phyloP scores from a whole-genome alignment of 2,113 vertebrate genomes.

The Labeo rohita region DNA sequence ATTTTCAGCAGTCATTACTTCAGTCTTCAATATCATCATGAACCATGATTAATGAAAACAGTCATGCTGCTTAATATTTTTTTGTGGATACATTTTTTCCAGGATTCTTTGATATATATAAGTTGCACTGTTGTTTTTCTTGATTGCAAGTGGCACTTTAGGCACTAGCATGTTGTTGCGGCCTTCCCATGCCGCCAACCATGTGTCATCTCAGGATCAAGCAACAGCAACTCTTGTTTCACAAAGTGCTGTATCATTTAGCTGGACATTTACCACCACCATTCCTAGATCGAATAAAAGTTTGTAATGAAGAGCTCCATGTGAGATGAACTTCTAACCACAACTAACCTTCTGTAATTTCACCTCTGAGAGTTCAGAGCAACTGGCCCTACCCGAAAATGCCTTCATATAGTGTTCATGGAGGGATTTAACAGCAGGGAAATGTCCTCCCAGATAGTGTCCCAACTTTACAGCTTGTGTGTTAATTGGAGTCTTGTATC shows the following conservation, averaged over 20 bases:
- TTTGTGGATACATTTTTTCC: no score
- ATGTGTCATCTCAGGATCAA: slow-evolving; percentile 22
- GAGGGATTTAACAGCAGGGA: slow-evolving; percentile 7
- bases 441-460: slow-evolving; percentile 22
- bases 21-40: no score
- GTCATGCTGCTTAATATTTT: not conserved
- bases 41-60: not conserved
- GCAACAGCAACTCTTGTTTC: slow-evolving; percentile 39
- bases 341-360: slow-evolving; percentile 50
- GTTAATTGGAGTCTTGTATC: not conserved
- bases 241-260: not conserved
- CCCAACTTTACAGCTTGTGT: slow-evolving; percentile 14
- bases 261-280: slow-evolving; percentile 19
- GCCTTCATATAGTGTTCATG: not conserved
- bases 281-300: slow-evolving; percentile 35
- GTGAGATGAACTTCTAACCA: not conserved
- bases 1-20: not conserved
- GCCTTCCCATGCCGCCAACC: not conserved
- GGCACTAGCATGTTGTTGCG: not conserved
- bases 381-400: slow-evolving; percentile 20
- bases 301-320: slow-evolving; percentile 9
- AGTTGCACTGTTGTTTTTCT: not conserved
- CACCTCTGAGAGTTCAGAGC: slow-evolving; percentile 30
- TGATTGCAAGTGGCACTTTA: not conserved
- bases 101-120: no score